Evolutionary conservation across 2,888 invertebrate genomes (phyloP).

Genomic region (Hipparchia sbordonii): DNA sequence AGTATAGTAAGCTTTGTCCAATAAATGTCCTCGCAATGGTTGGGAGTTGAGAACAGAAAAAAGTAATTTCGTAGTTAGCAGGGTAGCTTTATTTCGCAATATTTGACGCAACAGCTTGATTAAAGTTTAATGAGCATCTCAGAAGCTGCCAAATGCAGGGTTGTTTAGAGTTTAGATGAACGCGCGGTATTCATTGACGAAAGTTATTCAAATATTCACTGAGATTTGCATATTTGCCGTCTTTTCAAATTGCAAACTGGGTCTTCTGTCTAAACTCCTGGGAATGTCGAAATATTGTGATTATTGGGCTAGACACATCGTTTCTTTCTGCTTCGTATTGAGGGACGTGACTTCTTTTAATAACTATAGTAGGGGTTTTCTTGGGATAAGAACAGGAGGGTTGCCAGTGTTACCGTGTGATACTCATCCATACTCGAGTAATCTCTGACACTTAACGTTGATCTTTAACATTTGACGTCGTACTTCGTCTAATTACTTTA

Average conservation of each 20-base stretch:
- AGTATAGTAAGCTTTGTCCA: no score
- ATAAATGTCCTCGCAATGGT: no score
- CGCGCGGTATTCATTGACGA: not conserved
- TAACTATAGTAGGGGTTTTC: no score
- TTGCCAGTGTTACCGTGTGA: no score
- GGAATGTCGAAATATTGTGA: not conserved
- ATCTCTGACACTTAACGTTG: no score
- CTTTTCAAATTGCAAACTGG: not conserved
- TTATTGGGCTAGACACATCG: not conserved
- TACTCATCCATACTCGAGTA: no score
- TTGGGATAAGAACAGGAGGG: no score
- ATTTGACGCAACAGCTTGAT: slow-evolving; percentile 4
- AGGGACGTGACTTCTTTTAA: no score
- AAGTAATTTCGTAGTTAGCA: no score
- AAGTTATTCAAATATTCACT: slow-evolving; percentile 8
- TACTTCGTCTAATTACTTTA: no score
- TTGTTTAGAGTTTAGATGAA: slow-evolving; percentile 2
- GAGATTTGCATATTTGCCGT: not conserved
- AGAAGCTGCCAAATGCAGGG: not conserved
- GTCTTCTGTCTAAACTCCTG: not conserved
- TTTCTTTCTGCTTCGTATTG: not conserved
- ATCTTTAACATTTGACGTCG: no score
- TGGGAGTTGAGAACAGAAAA: no score
- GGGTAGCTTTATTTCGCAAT: not conserved
- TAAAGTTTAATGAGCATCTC: slow-evolving; percentile 3